Evolutionary conservation across 2,113 vertebrate genomes (phyloP).

Genomic region (Pteronura brasiliensis): DNA sequence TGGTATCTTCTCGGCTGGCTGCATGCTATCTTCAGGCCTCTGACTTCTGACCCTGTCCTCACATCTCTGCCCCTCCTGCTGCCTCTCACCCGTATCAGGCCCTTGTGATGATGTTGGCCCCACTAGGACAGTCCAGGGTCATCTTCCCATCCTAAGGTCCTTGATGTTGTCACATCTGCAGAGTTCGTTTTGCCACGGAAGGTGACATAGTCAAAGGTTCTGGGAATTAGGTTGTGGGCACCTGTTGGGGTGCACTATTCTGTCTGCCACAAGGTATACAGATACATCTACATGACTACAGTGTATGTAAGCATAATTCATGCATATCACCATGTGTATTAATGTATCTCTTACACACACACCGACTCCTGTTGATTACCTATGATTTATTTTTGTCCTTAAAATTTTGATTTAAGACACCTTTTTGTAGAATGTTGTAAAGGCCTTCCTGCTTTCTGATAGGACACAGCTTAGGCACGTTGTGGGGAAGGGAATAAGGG

Average conservation of each 20-base stretch:
- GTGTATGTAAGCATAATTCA: neutral
- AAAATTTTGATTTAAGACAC: neutral
- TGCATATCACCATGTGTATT: accelerated
- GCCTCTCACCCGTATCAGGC: too few species aligned
- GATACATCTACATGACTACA: neutral
- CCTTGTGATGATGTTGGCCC: neutral
- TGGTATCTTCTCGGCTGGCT: too few species aligned
- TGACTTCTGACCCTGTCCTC: neutral
- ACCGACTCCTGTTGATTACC: too few species aligned
- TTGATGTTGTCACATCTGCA: neutral
- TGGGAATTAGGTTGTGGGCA: neutral
- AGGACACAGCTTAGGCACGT: neutral
- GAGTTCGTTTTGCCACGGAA: neutral
- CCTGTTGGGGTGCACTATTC: too few species aligned
- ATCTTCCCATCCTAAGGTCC: neutral
- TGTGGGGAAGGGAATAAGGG: neutral
- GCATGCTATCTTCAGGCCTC: neutral
- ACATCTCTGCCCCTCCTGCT: neutral
- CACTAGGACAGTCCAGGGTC: neutral
- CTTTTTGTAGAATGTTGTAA: neutral
- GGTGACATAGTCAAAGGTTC: too few species aligned
- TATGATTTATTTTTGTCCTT: neutral
- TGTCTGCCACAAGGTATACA: too few species aligned
- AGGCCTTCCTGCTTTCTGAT: neutral
- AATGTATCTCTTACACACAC: neutral